A percentile compares a stretch with the other conserved stretches of the same genome.
Conservation (phyloP, 2,888 invertebrate species). For the Drosophila austrosaltans region DNA sequence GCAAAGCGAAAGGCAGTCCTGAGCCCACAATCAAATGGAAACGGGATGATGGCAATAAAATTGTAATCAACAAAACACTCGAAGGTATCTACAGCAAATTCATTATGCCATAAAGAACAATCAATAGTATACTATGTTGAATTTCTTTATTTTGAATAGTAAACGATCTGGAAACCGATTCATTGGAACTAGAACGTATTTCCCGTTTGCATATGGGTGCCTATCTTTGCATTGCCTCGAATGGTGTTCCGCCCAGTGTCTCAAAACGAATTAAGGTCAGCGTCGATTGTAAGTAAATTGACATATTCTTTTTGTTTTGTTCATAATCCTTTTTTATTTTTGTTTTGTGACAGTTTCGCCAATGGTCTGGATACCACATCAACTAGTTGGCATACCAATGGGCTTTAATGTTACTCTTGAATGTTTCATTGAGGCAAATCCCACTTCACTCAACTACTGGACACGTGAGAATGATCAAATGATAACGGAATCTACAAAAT, state of each 20-base stretch:
- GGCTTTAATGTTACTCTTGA: slow-evolving; percentile 93
- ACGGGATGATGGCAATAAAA: slow-evolving; percentile 93
- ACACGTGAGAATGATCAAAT: slow-evolving; percentile 93
- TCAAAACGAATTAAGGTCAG: slow-evolving; percentile 96
- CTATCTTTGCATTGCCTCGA: slow-evolving; percentile 93
- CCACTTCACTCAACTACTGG: slow-evolving; percentile 95
- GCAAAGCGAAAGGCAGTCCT: slow-evolving; percentile 95
- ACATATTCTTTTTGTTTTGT: not conserved
- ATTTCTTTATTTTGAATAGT: slow-evolving; percentile 84
- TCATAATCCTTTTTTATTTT: not conserved
- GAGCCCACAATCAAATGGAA: slow-evolving; percentile 95
- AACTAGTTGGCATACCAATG: slow-evolving; percentile 93
- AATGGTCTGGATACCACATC: slow-evolving; percentile 96
- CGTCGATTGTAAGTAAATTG: slow-evolving; percentile 93
- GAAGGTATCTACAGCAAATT: slow-evolving; percentile 85
- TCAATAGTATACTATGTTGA: too few relatives aligned
- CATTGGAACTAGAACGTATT: slow-evolving; percentile 92
- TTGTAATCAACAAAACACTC: slow-evolving; percentile 92
- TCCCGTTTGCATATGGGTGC: slow-evolving; percentile 95
- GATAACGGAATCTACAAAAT: slow-evolving; percentile 93
- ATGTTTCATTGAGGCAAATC: slow-evolving; percentile 95
- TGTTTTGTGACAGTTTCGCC: slow-evolving; percentile 89
- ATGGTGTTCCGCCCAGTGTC: slow-evolving; percentile 94
- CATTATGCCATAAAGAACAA: not conserved
- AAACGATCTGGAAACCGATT: slow-evolving; percentile 92